A percentile compares a stretch with the other conserved stretches of the same genome.
Evolutionary conservation across 2,113 vertebrate species (phyloP).

Genomic region (Paratilapia polleni): DNA sequence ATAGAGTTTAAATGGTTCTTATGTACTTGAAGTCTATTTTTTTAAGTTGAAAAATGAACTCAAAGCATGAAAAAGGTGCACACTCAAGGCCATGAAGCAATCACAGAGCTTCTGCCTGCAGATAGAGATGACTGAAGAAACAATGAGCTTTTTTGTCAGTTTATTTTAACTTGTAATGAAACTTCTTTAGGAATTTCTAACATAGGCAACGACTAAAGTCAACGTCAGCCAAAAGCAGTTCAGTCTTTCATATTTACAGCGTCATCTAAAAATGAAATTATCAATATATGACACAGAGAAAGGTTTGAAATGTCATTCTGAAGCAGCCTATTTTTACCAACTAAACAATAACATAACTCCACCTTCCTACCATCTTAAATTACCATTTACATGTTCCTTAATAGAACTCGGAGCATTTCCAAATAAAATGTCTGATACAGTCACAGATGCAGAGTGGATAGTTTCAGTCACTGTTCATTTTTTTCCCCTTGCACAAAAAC

Average conservation of each 20-base stretch:
- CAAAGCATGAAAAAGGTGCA: slow-evolving; percentile 11
- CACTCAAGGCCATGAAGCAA: background rate
- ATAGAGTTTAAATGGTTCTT: slow-evolving; percentile 28
- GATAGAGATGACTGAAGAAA: background rate
- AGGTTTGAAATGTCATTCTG: no score
- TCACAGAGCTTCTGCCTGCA: background rate
- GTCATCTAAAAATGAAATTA: background rate
- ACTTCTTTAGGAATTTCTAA: background rate
- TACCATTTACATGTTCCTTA: no score
- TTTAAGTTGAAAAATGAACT: slow-evolving; percentile 23
- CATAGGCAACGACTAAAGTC: background rate
- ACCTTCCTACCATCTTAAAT: no score
- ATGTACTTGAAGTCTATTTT: slow-evolving; percentile 16
- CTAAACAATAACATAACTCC: no score
- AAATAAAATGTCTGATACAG: no score
- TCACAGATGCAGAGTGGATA: no score
- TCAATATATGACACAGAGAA: no score
- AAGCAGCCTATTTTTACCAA: no score
- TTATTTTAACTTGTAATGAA: background rate
- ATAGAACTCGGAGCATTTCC: no score
- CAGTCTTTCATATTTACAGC: background rate
- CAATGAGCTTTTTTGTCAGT: background rate
- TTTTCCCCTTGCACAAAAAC: no score
- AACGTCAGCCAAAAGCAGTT: background rate
- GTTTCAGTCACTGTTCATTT: no score